A percentile compares a stretch with the other conserved stretches of the same genome.
Conservation (phyloP, 2,888 invertebrate species). For the Lagria hirta region DNA sequence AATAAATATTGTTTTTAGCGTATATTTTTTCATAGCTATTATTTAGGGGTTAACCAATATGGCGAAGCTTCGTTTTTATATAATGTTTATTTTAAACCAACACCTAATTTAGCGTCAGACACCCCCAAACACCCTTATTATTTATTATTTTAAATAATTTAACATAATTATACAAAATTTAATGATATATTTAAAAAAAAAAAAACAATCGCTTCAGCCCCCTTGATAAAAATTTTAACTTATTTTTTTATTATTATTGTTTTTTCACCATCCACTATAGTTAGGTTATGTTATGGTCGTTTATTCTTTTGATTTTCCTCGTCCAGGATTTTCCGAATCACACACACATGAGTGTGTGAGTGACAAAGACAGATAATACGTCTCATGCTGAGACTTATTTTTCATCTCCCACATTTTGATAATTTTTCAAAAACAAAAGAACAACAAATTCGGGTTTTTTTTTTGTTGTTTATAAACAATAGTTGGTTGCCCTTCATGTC, state of each 20-base stretch:
- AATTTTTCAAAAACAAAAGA: constrained; percentile 7
- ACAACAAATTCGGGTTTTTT: constrained; percentile 7
- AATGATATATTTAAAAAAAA: no score
- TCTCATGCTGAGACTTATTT: constrained; percentile 7
- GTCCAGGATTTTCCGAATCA: constrained; percentile 11
- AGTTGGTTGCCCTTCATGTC: constrained; percentile 1
- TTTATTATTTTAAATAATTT: no score
- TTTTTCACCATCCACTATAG: constrained; percentile 5
- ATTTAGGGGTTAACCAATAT: constrained; percentile 55
- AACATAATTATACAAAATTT: no score
- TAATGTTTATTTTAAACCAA: constrained; percentile 23
- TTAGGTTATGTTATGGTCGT: constrained; percentile 13
- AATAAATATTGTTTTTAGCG: constrained; percentile 48
- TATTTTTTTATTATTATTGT: constrained; percentile 10
- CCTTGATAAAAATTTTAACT: constrained; percentile 1
- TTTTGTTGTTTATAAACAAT: constrained; percentile 7
- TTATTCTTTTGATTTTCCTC: constrained; percentile 3
- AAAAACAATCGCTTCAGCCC: constrained; percentile 3
- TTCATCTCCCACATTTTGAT: no score
- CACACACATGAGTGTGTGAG: neutral
- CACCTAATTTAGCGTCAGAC: constrained; percentile 2
- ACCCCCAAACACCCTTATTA: constrained; percentile 7
- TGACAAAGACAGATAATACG: constrained; percentile 1
- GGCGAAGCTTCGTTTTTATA: constrained; percentile 51
- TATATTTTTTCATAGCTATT: constrained; percentile 49